Evolutionary conservation across 2,888 invertebrate genomes (phyloP).

Genomic region (Stenodera caucasica): DNA sequence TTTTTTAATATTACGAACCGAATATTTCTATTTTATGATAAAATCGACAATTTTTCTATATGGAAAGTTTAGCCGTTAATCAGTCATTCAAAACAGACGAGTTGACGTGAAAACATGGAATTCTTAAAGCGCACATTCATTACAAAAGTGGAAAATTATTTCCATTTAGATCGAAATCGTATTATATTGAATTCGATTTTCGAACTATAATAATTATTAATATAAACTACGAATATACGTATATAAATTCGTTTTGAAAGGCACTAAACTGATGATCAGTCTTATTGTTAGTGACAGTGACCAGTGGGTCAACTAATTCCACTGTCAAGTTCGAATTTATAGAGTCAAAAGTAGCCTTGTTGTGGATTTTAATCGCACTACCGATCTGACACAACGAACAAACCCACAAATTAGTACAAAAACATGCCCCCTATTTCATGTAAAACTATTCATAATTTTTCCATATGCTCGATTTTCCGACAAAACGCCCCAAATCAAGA

Average conservation of each 20-base stretch:
- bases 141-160: conserved; percentile 33
- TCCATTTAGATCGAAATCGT: conserved; percentile 16
- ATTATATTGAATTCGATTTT: no score
- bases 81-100: conserved; percentile 37
- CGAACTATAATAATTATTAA: no score
- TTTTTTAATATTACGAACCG: conserved; percentile 23
- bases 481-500: no score
- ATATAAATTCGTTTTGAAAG: not conserved
- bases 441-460: no score
- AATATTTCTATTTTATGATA: not conserved
- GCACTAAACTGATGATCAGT: conserved; percentile 3
- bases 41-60: not conserved
- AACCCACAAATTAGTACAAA: conserved; percentile 51
- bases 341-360: conserved; percentile 40
- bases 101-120: conserved; percentile 46
- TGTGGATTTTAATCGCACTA: conserved; percentile 47
- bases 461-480: no score
- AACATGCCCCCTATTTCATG: conserved; percentile 48
- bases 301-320: conserved; percentile 34
- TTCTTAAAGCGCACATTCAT: conserved; percentile 35
- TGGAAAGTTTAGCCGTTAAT: conserved; percentile 20
- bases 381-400: conserved; percentile 49
- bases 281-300: conserved; percentile 23
- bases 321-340: conserved; percentile 47
- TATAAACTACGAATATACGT: no score